Conservation (phyloP, 1,140 invertebrate genomes). For the Neodiprion pinetum region DNA sequence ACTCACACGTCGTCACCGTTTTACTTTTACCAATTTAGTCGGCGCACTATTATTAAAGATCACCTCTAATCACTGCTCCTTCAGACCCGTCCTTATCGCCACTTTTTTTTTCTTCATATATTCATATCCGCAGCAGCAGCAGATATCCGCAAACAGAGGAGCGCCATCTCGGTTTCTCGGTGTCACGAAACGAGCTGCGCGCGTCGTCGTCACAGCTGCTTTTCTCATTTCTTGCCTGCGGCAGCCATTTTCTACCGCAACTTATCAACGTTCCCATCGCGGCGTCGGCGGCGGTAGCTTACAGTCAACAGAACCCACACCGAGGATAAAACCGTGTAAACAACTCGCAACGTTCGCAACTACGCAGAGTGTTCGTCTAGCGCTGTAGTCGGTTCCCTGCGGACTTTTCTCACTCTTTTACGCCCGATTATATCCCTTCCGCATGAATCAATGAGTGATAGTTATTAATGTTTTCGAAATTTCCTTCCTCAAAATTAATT, state of each 20-base stretch:
- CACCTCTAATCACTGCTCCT: background rate
- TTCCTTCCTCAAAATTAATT: no score
- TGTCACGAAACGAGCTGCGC: conserved; percentile 1
- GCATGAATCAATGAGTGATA: no score
- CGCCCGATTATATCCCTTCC: no score
- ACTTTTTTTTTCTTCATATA: conserved; percentile 37
- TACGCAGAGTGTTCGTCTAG: no score
- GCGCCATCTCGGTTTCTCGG: conserved; percentile 52
- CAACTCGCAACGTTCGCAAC: no score
- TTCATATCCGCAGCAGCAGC: conserved; percentile 50
- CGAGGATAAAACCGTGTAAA: no score
- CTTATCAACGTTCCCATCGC: background rate
- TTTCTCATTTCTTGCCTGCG: no score
- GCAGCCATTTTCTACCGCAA: background rate
- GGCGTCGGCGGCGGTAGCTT: background rate
- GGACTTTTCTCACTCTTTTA: no score
- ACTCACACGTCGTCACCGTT: background rate
- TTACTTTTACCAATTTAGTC: background rate
- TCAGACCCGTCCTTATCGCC: background rate
- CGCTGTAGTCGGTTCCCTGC: no score
- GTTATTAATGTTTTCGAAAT: no score
- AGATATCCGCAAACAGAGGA: conserved; percentile 53
- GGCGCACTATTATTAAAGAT: background rate
- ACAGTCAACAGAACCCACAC: background rate
- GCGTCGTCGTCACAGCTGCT: conserved; percentile 4